Base-by-base conservation (phyloP, 2,888 invertebrate species). In the Trissoscelio sp. region DNA sequence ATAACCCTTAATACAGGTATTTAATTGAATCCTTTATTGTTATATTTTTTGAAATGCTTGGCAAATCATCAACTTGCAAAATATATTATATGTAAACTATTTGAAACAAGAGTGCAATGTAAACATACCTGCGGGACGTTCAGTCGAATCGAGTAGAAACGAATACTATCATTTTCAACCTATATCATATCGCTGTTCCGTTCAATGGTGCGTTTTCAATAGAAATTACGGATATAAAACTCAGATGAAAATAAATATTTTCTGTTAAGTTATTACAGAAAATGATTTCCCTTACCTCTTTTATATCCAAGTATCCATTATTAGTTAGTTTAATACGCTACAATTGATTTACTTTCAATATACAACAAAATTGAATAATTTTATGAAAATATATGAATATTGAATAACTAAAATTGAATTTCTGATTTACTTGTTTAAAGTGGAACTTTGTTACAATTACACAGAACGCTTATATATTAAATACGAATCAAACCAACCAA, bases 81-180 rank as follows among this genome's bases (percentile, higher is more conserved):
- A 48, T 34, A 62, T 62, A 48, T 62, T 62, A 34, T 64, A 48
- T 37, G 31, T 48, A 64, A 51, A 48, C 64, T 48, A 31, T 48
- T 64, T 31, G 37, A 51, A 48, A 51, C 64, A 48, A 64, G 64
- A 64, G 37, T 37, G 37, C 37, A 51, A 14, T 37, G 48, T 48
- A 64, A 64, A 51, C 18, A 64, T 11, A 64, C 48, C 48, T 31
- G n/a, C 34, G 48, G 48, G 39, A 64, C 22, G 37, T 34, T 48
- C 18, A 22, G 34, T 64, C 22, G 28, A 6, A 39, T 39, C 39
- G 39, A 39, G 14, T 14, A 14, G 6, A 51, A 64, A 48, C 48
- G 37, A 51, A 48, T 64, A 31, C 46, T 62, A 62, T 46, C 46
- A 14, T 46, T 46, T 46, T 46, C 62, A 44, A 44, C 28, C 44